Evolutionary conservation across 2,888 invertebrate genomes (phyloP), one percentile per base, ranked within the genome.

Genomic region (Noctua comes): DNA sequence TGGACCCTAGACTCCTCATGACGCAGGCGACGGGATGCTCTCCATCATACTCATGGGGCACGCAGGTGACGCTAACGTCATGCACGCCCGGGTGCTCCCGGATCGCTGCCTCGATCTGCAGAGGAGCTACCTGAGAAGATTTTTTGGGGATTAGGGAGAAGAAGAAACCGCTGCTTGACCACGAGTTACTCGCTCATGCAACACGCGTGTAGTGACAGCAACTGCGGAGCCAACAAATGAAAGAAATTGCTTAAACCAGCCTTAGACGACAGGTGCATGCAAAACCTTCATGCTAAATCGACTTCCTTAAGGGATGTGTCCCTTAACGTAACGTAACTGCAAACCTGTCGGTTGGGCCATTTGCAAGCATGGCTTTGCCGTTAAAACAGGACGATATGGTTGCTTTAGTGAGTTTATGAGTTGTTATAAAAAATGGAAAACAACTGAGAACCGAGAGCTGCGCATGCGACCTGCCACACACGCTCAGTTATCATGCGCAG

Each of bases 21-120:
- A 95, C 93, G 66, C 92, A 93, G 0, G 95, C 95, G 0, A 95
- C 93, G 0, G 93, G 90, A 72, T 94, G 83, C 2, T 95, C 94
- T 3, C 93, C 94, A 57, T 91, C 90, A 16, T 91, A 90, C 0
- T 85, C 65, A 68, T 94, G 92, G 0, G 91, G 90, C 27, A 94
- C 83, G 7, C 93, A 90, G 0, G 92, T 92, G 31, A 95, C 95
- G 0, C 92, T 93, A 13, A 92, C 95, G 64, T 94, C 94, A 0
- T 90, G 27, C 1, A 95, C 94, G 4, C 89, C 92, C 0, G 93
- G 92, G 73, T 94, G 94, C 43, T 89, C 86, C 0, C 90, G 88
- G 31, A 95, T 93, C 27, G 93, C 91, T 2, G 57, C 84, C 68
- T 94, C 95, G 31, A 95, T 64, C 65, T 95, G 93, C 36, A 91